Conservation (phyloP, 2,113 vertebrate species). For the Microtus ochrogaster region DNA sequence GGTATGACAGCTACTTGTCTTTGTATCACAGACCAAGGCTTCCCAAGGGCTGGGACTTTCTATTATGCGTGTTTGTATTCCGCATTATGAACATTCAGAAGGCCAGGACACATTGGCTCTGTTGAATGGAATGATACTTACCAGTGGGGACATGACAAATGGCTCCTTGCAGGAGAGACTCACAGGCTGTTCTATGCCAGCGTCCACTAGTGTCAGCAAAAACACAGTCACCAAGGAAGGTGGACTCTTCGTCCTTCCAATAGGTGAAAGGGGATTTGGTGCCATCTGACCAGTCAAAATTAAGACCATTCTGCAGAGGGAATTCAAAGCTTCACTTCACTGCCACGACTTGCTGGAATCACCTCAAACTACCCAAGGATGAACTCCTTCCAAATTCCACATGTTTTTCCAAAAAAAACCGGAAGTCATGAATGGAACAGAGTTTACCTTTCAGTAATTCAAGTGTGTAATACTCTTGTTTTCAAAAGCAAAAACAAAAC, state of each 20-base stretch:
- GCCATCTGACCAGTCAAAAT: slow-evolving; percentile 94
- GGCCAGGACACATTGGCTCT: background rate
- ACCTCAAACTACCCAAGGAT: background rate
- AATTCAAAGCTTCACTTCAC: slow-evolving; percentile 58
- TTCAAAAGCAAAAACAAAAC: background rate
- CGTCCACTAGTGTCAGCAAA: slow-evolving; percentile 91
- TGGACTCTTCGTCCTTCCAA: slow-evolving; percentile 90
- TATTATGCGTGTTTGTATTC: background rate
- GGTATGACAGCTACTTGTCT: background rate
- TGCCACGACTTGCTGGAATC: background rate
- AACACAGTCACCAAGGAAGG: slow-evolving; percentile 90
- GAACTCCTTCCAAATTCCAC: background rate
- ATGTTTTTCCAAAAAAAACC: background rate
- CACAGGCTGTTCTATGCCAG: slow-evolving; percentile 91
- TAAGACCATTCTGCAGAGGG: slow-evolving; percentile 89
- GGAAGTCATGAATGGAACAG: background rate
- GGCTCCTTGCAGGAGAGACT: slow-evolving; percentile 90
- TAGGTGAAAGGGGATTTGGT: slow-evolving; percentile 91
- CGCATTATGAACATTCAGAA: background rate
- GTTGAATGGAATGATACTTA: slow-evolving; percentile 77
- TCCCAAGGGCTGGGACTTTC: background rate
- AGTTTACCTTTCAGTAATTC: slow-evolving; percentile 9
- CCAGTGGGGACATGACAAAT: slow-evolving; percentile 89
- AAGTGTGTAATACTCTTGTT: slow-evolving; percentile 8
- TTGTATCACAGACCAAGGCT: background rate